Evolutionary conservation across 2,113 vertebrate species (phyloP).

Genomic region (Ia io): DNA sequence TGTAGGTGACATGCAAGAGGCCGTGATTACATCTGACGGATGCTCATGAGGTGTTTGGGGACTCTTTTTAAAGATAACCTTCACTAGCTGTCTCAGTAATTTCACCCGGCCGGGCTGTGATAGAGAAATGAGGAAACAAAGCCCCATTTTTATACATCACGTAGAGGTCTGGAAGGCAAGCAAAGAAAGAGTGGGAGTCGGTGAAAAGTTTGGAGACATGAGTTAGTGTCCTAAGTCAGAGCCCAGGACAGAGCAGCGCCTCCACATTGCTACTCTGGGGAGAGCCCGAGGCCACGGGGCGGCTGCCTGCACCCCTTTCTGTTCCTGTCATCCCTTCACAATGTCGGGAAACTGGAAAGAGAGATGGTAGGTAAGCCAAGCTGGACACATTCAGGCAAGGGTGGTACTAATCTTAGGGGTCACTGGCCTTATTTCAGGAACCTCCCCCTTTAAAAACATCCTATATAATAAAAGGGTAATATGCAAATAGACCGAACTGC

Average conservation of each 20-base stretch:
- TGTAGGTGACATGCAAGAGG: background rate
- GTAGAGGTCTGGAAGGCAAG: background rate
- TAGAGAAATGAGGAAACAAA: constrained; percentile 27
- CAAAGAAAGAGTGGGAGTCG: background rate
- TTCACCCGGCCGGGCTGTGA: background rate
- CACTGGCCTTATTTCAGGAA: background rate
- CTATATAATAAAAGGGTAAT: no score
- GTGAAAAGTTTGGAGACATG: background rate
- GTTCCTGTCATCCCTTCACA: no score
- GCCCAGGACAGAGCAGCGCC: background rate
- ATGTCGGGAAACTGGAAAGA: background rate
- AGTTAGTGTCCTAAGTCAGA: background rate
- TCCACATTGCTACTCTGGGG: background rate
- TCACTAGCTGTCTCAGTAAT: constrained; percentile 40
- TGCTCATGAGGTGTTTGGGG: constrained; percentile 19
- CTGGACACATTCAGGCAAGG: background rate
- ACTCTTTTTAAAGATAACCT: background rate
- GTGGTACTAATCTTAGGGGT: background rate
- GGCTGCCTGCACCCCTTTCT: background rate
- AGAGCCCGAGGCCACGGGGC: no score
- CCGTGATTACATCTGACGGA: constrained; percentile 32
- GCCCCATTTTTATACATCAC: background rate
- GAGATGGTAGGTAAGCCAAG: background rate
- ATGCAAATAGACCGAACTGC: no score
- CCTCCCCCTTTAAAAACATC: background rate